phyloP scores from a whole-genome alignment of 2,888 invertebrate genomes.

The Platycnemis pennipes region DNA sequence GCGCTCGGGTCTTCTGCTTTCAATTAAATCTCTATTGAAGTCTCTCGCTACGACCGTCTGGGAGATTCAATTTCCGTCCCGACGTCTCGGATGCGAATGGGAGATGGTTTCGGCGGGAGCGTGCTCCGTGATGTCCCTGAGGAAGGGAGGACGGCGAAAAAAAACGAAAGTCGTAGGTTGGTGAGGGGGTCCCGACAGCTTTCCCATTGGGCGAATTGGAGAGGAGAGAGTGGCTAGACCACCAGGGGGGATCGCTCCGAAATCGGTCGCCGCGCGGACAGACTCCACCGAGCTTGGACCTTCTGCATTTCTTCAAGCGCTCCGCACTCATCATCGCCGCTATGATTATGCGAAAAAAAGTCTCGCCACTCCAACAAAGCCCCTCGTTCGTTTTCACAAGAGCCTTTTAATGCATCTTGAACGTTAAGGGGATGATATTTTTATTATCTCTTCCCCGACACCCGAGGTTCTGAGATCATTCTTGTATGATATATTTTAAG shows the following conservation, averaged over 20 bases:
- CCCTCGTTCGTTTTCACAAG: neutral
- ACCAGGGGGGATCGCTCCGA: neutral
- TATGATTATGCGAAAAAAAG: neutral
- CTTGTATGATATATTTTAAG: neutral
- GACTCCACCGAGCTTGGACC: neutral
- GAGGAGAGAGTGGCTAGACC: neutral
- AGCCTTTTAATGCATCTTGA: neutral
- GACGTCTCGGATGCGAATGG: neutral
- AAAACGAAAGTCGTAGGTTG: neutral
- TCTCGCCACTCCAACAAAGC: neutral
- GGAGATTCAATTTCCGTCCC: neutral
- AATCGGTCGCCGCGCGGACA: neutral
- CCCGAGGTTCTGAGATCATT: neutral
- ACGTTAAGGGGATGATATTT: neutral
- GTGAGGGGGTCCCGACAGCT: neutral
- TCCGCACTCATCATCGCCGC: neutral
- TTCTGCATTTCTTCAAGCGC: neutral
- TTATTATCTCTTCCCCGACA: neutral
- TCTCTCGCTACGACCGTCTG: neutral
- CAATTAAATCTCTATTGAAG: slow-evolving; percentile 2
- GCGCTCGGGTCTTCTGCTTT: neutral
- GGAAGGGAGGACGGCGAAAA: neutral
- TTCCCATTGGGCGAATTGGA: neutral
- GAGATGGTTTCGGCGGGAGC: neutral
- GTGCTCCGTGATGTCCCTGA: neutral